Conservation (phyloP, 2,797 vertebrate genomes). For the Pantherophis vulpinus region DNA sequence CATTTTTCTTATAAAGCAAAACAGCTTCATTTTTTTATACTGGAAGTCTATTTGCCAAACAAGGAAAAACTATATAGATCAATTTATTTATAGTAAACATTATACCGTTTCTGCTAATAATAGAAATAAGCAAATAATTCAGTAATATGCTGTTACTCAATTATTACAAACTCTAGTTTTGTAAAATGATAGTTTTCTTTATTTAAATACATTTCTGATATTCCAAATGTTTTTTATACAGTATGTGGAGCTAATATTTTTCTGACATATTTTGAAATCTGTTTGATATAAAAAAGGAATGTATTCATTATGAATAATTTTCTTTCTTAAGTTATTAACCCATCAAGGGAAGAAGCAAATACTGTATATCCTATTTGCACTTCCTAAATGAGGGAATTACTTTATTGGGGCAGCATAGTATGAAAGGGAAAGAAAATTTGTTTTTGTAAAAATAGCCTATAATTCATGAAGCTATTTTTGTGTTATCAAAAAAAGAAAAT, state of each 20-base stretch:
- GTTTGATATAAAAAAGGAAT: not conserved
- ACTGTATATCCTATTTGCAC: not conserved
- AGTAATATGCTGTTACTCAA: not conserved
- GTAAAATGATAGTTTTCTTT: not conserved
- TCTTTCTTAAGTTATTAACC: not conserved
- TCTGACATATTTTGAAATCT: not conserved
- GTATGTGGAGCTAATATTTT: not conserved
- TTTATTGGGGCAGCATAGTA: not conserved
- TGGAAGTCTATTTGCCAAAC: not conserved
- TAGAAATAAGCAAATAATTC: not conserved
- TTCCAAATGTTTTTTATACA: not conserved
- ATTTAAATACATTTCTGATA: slow-evolving; percentile 4
- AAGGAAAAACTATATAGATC: not conserved
- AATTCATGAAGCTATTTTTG: slow-evolving; percentile 28
- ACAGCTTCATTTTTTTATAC: not conserved
- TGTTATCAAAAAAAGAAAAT: slow-evolving; percentile 26
- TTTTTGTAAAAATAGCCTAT: not conserved
- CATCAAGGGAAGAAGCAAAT: not conserved
- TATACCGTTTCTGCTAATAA: not conserved
- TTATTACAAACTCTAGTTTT: not conserved
- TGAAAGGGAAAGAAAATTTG: slow-evolving; percentile 17
- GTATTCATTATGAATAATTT: not conserved
- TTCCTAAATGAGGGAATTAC: not conserved
- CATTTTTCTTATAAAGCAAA: not conserved
- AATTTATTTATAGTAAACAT: not conserved